Evolutionary conservation across 2,113 vertebrate species (phyloP).

Genomic region (Amphiprion percula): DNA sequence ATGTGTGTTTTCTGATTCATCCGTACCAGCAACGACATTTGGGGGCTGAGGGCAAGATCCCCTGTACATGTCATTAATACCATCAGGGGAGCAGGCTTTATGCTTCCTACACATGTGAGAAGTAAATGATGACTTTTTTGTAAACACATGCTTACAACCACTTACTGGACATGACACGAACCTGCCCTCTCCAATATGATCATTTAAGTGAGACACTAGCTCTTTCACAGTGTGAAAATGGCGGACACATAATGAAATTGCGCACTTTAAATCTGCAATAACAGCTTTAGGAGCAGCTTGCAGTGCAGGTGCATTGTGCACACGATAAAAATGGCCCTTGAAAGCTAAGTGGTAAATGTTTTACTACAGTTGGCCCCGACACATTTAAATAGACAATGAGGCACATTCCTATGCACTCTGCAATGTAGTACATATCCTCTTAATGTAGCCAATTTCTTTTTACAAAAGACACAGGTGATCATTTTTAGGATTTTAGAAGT

Average conservation of each 20-base stretch:
- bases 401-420: conserved; percentile 55
- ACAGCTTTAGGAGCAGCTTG: conserved; percentile 16
- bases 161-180: no score
- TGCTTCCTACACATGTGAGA: not conserved
- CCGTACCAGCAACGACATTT: not conserved
- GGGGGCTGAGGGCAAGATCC: not conserved
- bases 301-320: conserved; percentile 23
- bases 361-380: conserved; percentile 11
- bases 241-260: conserved; percentile 51
- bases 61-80: conserved; percentile 26
- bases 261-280: conserved; percentile 45
- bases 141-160: no score
- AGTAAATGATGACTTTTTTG: conserved; percentile 55
- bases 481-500: conserved; percentile 1
- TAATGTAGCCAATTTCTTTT: conserved; percentile 16
- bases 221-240: conserved; percentile 33
- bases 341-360: not conserved
- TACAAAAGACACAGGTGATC: conserved; percentile 31
- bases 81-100: conserved; percentile 38
- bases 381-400: conserved; percentile 53
- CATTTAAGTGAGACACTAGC: conserved; percentile 57
- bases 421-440: conserved; percentile 54
- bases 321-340: conserved; percentile 9
- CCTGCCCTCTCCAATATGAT: not conserved
- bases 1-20: not conserved